These are phyloP conservation scores for Antidorcas marsupialis DNA, from an alignment of 2,113 vertebrate genomes.

Conservation along the genomic window DNA sequence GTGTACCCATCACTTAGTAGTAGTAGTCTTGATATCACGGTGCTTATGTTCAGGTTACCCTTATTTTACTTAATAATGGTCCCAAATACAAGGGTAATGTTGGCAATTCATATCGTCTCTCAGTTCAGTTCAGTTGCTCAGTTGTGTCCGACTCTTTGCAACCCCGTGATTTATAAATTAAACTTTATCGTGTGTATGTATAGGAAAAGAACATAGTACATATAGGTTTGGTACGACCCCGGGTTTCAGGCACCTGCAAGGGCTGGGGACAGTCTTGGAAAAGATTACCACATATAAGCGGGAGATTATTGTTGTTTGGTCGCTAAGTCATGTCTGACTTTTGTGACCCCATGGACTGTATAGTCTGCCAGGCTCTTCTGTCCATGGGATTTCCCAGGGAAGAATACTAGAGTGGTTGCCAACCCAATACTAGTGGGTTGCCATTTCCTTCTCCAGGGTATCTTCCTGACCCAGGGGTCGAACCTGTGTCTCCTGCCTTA, in stretches of 20 bases:
- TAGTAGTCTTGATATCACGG: not conserved
- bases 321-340: not conserved
- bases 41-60: not conserved
- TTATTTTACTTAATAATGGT: not conserved
- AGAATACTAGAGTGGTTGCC: not conserved
- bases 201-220: not conserved
- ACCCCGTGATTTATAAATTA: not conserved
- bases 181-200: not conserved
- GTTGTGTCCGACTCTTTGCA: not conserved
- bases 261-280: not conserved
- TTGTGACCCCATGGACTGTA: not conserved
- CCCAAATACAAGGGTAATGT: not conserved
- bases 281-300: accelerated
- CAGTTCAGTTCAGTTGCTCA: not conserved
- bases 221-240: not conserved
- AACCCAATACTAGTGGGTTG: not conserved
- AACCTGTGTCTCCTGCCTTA: not conserved
- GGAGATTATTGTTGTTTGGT: not conserved
- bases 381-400: not conserved
- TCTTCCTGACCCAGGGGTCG: not conserved
- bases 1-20: not conserved
- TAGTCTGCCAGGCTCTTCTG: not conserved
- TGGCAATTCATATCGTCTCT: not conserved
- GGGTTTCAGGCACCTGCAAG: not conserved
- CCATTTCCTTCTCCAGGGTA: not conserved